Evolutionary conservation across 2,113 vertebrate species (phyloP).

Genomic region (Eurystomus gularis): DNA sequence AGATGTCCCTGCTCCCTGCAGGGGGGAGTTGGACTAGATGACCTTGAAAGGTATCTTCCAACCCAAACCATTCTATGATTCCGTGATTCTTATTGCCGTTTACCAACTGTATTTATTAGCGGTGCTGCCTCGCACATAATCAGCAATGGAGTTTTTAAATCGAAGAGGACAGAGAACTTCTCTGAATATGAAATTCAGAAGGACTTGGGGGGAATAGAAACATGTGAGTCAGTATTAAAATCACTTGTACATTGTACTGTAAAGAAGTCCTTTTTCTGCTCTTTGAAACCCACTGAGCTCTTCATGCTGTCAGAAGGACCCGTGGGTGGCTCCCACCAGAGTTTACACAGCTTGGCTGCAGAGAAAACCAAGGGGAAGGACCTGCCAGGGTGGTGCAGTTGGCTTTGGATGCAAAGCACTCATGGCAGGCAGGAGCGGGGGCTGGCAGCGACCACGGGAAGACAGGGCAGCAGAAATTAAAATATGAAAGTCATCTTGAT

Average conservation of each 20-base stretch:
- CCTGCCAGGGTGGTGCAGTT: neutral
- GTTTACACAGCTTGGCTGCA: neutral
- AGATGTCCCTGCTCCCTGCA: neutral
- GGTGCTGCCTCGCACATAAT: neutral
- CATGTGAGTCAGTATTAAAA: neutral
- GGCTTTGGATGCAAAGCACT: neutral
- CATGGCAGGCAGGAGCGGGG: neutral
- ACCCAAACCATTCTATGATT: neutral
- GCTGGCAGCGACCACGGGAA: neutral
- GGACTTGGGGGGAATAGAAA: neutral
- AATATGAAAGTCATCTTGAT: too few species aligned
- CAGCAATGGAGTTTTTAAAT: neutral
- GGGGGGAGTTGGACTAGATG: neutral
- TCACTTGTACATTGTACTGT: neutral
- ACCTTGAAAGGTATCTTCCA: neutral
- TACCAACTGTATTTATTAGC: neutral
- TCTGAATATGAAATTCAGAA: neutral
- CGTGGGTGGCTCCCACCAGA: neutral
- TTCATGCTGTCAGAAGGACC: neutral
- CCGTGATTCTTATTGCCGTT: neutral
- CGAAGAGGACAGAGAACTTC: neutral
- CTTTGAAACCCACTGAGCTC: neutral
- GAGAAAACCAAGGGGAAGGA: neutral
- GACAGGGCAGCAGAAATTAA: neutral
- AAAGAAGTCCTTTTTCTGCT: neutral